phyloP scores from a whole-genome alignment of 2,113 vertebrate species.

The Cricetomys ansorgei region DNA sequence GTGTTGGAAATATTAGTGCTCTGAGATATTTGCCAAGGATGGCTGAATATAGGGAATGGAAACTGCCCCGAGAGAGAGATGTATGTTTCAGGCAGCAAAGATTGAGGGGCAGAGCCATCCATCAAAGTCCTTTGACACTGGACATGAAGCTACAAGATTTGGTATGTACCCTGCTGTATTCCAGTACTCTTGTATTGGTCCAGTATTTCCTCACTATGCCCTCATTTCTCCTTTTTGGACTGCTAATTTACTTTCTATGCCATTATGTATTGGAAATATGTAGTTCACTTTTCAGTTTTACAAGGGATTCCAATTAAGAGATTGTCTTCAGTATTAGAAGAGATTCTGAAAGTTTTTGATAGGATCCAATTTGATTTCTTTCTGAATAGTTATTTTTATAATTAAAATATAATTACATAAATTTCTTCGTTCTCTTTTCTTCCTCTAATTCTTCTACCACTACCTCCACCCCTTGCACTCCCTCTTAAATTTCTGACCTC shows the following conservation, averaged over 20 bases:
- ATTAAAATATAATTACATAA: not conserved
- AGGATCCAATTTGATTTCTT: not conserved
- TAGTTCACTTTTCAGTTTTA: not conserved
- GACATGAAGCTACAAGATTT: not conserved
- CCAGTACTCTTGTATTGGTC: not conserved
- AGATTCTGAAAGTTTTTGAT: not conserved
- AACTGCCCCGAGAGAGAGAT: not conserved
- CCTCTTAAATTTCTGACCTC: not conserved
- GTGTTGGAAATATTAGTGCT: not conserved
- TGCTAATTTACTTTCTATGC: not conserved
- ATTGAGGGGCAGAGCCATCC: not conserved
- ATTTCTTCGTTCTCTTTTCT: not conserved
- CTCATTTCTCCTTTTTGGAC: not conserved
- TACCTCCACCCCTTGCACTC: not conserved
- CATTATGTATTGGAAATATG: not conserved
- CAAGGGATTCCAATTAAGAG: not conserved
- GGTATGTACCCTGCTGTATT: not conserved
- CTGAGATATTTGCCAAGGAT: not conserved
- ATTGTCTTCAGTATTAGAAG: not conserved
- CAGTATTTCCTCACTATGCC: not conserved
- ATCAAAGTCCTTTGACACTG: not conserved
- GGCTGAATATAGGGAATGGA: not conserved
- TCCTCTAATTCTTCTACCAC: not conserved
- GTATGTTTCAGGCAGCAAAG: not conserved
- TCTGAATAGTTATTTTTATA: not conserved